Percentiles rank a stretch among this genome's conserved stretches.
Conservation (phyloP, 2,113 vertebrate species). For the Aviceda subcristata region DNA sequence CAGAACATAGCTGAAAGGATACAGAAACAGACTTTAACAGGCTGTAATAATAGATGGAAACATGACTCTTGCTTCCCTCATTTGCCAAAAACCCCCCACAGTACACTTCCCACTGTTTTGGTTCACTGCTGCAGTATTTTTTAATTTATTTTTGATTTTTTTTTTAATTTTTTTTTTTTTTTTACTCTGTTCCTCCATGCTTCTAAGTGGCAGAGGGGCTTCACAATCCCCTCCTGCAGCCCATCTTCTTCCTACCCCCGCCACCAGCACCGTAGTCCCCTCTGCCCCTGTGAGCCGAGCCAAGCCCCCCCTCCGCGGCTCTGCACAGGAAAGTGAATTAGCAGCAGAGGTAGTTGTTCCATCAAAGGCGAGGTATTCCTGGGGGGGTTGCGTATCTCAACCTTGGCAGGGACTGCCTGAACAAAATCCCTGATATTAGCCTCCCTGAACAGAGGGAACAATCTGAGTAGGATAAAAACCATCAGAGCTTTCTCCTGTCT, state of each 20-base stretch:
- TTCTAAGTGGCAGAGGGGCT: neutral
- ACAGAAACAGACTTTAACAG: neutral
- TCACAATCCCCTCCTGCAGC: neutral
- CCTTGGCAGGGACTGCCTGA: constrained; percentile 16
- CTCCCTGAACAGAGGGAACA: neutral
- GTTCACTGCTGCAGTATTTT: neutral
- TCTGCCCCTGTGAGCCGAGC: neutral
- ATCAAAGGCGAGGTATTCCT: neutral
- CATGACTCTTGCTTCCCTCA: neutral
- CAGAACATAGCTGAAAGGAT: neutral
- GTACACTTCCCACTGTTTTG: neutral
- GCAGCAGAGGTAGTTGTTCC: neutral
- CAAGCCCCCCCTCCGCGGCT: neutral
- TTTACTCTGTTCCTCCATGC: neutral
- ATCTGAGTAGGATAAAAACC: constrained; percentile 21
- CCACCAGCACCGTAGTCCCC: accelerated
- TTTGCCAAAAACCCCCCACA: neutral
- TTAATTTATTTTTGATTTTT: neutral
- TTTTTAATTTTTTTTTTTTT: no score
- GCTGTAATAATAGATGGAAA: neutral
- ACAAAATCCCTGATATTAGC: constrained; percentile 36
- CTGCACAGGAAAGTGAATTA: neutral
- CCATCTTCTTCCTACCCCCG: neutral
- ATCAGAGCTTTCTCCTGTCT: constrained; percentile 30
- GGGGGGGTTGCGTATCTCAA: neutral